Evolutionary conservation across 2,113 vertebrate species (phyloP).

Genomic region (Eidolon helvum): DNA sequence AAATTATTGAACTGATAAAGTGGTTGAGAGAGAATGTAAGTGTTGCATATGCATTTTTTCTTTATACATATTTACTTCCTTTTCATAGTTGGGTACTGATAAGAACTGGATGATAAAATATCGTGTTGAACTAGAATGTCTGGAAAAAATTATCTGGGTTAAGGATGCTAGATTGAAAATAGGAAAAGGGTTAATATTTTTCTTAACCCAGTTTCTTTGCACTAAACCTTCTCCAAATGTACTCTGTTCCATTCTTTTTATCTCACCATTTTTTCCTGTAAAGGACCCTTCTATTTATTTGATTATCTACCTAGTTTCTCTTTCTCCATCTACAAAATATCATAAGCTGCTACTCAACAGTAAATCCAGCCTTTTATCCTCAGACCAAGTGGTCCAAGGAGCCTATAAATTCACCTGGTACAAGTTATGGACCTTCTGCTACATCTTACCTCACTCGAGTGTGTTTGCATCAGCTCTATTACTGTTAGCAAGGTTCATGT

Average conservation of each 20-base stretch:
- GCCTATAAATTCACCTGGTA: not conserved
- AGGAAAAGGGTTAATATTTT: not conserved
- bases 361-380: not conserved
- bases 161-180: not conserved
- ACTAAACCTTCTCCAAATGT: not conserved
- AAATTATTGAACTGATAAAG: not conserved
- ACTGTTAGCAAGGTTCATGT: not conserved
- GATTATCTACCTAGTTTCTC: not conserved
- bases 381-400: not conserved
- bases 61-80: not conserved
- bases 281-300: not conserved
- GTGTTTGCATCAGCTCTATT: not conserved
- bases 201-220: not conserved
- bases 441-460: not conserved
- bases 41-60: not conserved
- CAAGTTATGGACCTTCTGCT: not conserved
- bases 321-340: not conserved
- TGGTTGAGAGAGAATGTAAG: not conserved
- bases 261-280: not conserved
- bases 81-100: not conserved
- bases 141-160: not conserved
- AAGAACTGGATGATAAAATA: not conserved
- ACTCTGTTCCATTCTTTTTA: not conserved
- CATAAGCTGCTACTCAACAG: not conserved
- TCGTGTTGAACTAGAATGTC: not conserved